Percentiles rank a stretch among this genome's conserved stretches.
Evolutionary conservation across 2,797 vertebrate genomes (phyloP).

Genomic region (Heliangelus exortis): DNA sequence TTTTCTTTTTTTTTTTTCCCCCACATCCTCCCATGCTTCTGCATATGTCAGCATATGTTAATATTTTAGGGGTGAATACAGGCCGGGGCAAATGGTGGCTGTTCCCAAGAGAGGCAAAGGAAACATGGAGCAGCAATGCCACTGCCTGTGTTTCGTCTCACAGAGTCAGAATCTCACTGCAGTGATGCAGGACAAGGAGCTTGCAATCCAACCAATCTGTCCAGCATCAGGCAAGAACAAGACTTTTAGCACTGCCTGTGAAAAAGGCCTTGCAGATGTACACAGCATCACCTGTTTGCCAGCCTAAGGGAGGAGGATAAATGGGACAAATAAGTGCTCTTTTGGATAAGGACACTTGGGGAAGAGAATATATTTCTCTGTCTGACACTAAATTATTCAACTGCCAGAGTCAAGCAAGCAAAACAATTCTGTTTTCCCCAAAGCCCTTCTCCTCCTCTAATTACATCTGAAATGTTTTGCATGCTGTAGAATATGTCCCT

Average conservation of each 20-base stretch:
- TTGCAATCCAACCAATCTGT: not conserved
- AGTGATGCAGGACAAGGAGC: not conserved
- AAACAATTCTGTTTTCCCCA: slow-evolving; percentile 45
- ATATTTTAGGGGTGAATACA: not conserved
- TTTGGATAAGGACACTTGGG: not conserved
- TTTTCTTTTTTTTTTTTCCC: not conserved
- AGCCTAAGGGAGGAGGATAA: not conserved
- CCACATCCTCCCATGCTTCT: not conserved
- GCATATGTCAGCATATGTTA: not conserved
- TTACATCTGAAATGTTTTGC: slow-evolving; percentile 59
- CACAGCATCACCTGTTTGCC: not conserved
- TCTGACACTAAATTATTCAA: slow-evolving; percentile 27
- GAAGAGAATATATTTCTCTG: not conserved
- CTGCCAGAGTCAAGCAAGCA: slow-evolving; percentile 20
- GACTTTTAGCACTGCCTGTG: not conserved
- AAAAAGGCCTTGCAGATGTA: not conserved
- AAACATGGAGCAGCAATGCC: not conserved
- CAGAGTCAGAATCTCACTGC: not conserved
- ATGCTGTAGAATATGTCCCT: slow-evolving; percentile 57
- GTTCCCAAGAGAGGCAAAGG: not conserved
- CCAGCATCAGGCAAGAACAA: not conserved
- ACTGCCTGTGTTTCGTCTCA: not conserved
- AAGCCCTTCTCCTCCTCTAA: slow-evolving; percentile 57
- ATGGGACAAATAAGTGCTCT: not conserved
- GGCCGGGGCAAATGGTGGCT: not conserved